Evolutionary conservation across 1,140 invertebrate species (phyloP), one percentile per base, ranked within the genome.

Genomic region (Latrodectus geometricus): DNA sequence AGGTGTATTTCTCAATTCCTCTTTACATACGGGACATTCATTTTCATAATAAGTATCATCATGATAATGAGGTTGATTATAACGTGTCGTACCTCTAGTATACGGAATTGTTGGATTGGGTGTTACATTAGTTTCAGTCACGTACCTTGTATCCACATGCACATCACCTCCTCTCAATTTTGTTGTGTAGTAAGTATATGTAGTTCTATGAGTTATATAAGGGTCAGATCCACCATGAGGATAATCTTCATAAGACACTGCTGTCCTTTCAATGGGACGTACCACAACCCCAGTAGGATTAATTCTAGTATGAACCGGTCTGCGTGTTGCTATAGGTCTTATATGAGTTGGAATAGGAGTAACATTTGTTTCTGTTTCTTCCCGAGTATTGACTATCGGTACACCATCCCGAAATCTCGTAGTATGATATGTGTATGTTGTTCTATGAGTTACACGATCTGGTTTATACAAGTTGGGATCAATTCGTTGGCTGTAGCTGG

Each of bases 331-430:
- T 9, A 20, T 20, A n/a, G 83, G 66, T 61, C 83, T 54, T 12
- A 15, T 56, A 66, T 87, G 68, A 11, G 85, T 87, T 9, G 85
- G 85, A 35, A 87, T 87, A 1, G 83, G 87, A 9, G 77, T 80
- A 9, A 23, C 87, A 69, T 85, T 85, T 48, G 87, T 88, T 50
- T 96, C 94, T 0, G 96, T 93, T 68, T 95, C 95, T 91, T 96
- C 95, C 87, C 95, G 93, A 89, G 95, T 96, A 14, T 94, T 94
- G 50, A 97, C 93, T 85, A 95, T 96, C 0, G 95, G 95, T 0
- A 95, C 94, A 48, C 94, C 93, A 86, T 95, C 95, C 90, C 96
- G 94, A 91, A 96, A 97, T 90, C 95, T 96, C 0, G 96, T 97
- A 0, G 96, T 97, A 70, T 97, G 92, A 90, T 96, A 97, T 0